These are phyloP conservation scores for Rhinoderma darwinii DNA, from an alignment of 2,113 vertebrate genomes.

Conservation along the genomic window DNA sequence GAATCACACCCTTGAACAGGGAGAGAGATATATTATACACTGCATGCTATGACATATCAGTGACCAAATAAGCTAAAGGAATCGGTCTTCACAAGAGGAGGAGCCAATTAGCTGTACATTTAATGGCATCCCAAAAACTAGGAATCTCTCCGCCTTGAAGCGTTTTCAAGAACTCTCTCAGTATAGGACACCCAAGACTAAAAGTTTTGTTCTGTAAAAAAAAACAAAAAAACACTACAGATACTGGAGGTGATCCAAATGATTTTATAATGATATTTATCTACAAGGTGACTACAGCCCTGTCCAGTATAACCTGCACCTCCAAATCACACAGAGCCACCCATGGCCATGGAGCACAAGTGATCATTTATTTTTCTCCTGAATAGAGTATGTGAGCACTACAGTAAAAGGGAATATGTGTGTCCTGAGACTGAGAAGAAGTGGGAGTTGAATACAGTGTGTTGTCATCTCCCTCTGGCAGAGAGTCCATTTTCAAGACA, in stretches of 20 bases:
- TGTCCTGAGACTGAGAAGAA: slow-evolving; percentile 36
- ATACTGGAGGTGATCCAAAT: background rate
- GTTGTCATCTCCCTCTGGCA: slow-evolving; percentile 41
- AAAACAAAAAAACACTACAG: slow-evolving; percentile 10
- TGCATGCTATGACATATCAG: slow-evolving; percentile 25
- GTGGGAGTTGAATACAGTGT: slow-evolving; percentile 21
- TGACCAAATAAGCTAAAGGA: background rate
- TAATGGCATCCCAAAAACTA: background rate
- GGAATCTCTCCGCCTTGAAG: background rate
- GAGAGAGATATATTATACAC: slow-evolving; percentile 26
- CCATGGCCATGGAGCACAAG: background rate
- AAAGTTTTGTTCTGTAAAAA: background rate
- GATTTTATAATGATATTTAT: background rate
- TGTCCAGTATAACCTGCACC: background rate
- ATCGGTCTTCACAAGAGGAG: background rate
- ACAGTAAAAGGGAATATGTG: slow-evolving; percentile 49
- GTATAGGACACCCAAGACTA: background rate
- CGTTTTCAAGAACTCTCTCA: slow-evolving; percentile 13
- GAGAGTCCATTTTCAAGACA: slow-evolving; percentile 37
- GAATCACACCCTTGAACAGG: slow-evolving; percentile 20
- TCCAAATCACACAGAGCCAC: background rate
- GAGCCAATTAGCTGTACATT: background rate
- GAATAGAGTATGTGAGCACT: slow-evolving; percentile 15
- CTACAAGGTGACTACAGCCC: slow-evolving; percentile 13
- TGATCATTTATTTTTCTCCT: background rate